These are phyloP conservation scores for Xestoiulus laeticollis DNA, from an alignment of 2,888 invertebrate genomes.

Conservation along the genomic window DNA sequence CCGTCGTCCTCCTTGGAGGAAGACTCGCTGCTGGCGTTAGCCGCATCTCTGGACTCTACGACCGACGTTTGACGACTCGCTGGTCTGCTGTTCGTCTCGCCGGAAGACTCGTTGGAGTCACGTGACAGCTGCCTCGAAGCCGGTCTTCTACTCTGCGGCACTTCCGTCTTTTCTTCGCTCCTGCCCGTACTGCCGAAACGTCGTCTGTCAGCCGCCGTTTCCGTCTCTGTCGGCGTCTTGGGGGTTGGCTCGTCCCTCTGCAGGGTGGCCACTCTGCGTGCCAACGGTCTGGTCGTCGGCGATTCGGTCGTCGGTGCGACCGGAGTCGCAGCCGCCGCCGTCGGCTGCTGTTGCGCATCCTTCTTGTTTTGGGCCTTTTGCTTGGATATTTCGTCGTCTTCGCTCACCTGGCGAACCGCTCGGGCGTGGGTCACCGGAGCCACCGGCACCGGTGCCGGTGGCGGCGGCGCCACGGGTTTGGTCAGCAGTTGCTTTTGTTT, in stretches of 20 bases:
- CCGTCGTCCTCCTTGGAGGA: conserved; percentile 51
- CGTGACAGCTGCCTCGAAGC: conserved; percentile 45
- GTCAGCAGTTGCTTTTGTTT: conserved; percentile 71
- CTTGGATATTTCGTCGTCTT: conserved; percentile 88
- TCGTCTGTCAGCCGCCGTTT: not conserved
- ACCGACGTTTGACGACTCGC: conserved; percentile 55
- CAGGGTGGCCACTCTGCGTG: conserved; percentile 53
- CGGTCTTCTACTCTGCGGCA: not conserved
- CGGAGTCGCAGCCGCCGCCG: conserved; percentile 50
- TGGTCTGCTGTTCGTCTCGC: conserved; percentile 51
- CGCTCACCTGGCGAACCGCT: conserved; percentile 80
- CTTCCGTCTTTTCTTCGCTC: not conserved
- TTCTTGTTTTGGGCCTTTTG: conserved; percentile 65
- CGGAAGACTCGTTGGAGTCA: conserved; percentile 47
- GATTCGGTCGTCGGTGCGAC: conserved; percentile 51
- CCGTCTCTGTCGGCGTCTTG: conserved; percentile 10
- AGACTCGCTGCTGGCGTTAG: conserved; percentile 50
- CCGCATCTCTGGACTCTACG: conserved; percentile 9
- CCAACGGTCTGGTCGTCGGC: conserved; percentile 53
- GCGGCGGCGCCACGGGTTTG: conserved; percentile 59
- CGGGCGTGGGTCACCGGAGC: conserved; percentile 47
- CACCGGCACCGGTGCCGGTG: conserved; percentile 57
- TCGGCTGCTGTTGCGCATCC: conserved; percentile 54
- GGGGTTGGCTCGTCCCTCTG: conserved; percentile 54
- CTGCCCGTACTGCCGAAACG: not conserved